Base-by-base conservation (phyloP, 1,140 invertebrate genomes). In the Drosophila arawakana region DNA sequence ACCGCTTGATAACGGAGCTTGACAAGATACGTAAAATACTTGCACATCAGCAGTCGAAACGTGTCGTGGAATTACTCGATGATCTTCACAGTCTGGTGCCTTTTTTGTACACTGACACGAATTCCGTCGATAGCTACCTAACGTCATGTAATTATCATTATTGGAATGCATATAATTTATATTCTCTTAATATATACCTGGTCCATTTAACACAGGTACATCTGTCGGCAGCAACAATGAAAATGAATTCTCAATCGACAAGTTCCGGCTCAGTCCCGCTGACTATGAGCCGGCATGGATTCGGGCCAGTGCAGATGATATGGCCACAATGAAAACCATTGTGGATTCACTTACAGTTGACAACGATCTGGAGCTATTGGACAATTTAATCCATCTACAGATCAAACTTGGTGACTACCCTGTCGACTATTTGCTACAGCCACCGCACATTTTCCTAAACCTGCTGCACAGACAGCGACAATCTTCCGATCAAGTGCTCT, bases 371-470 rank as follows among this genome's bases (percentile, higher is more conserved):
- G 82, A 85, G 39, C 47, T 91, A 21, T n/a, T 76, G 1, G 57
- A 75, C 7, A 49, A 73, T 9, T 13, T 92, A 0, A 73, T 65
- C 0, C 69, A 77, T 9, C 21, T 92, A 11, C 70, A 73, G 35
- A 67, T 92, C 0, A 82, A 80, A 11, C 62, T 92, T 57, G 15
- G 15, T 7, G 91, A 92, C 63, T 92, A 92, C 63, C 91, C 91
- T 2, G 69, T 71, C 0, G 91, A 92, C 47, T 91, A 82, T 47
- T 58, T 92, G 30, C 71, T 91, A 2, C 91, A 92, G 57, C 15
- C 77, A 0, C 91, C 91, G 8, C 61, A 79, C 25, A 62, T 88
- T n/a, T 89, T 85, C 9, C 67, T 86, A 0, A 50, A 75, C 3
- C 30, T 92, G 13, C 30, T 91, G n/a, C 44, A 88, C 13, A 47